These are phyloP conservation scores for Discoglossus pictus DNA, from an alignment of 2,797 vertebrate genomes.

Conservation along the genomic window DNA sequence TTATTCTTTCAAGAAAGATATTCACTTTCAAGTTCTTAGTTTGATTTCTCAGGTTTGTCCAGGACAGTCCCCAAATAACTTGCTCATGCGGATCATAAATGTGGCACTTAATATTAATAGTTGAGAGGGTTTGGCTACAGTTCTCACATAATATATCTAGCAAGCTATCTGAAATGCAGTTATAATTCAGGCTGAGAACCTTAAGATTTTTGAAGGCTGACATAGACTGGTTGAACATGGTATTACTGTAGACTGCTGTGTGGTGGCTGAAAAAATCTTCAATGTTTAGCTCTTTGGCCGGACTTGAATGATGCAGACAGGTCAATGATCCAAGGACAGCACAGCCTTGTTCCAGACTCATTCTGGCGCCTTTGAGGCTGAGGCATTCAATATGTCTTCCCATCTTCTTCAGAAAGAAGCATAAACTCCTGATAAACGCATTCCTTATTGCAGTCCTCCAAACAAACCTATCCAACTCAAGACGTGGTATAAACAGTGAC, in stretches of 20 bases:
- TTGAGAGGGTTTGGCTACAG: constrained; percentile 55
- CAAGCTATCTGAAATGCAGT: constrained; percentile 71
- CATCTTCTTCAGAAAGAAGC: constrained; percentile 65
- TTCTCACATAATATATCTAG: constrained; percentile 61
- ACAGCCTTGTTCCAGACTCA: constrained; percentile 65
- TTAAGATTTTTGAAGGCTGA: constrained; percentile 59
- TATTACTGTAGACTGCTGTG: constrained; percentile 58
- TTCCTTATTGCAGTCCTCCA: constrained; percentile 61
- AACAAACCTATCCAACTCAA: constrained; percentile 64
- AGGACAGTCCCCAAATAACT: constrained; percentile 65
- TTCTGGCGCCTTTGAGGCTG: constrained; percentile 64
- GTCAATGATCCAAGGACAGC: constrained; percentile 66
- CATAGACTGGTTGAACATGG: constrained; percentile 56
- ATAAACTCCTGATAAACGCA: constrained; percentile 60
- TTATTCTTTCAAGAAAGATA: constrained; percentile 66
- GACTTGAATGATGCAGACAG: constrained; percentile 47
- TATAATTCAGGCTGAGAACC: constrained; percentile 68
- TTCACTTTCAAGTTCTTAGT: constrained; percentile 66
- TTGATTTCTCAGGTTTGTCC: constrained; percentile 64
- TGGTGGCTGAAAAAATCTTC: constrained; percentile 67
- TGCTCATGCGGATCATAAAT: constrained; percentile 65
- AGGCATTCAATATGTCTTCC: constrained; percentile 64
- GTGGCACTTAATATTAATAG: constrained; percentile 68
- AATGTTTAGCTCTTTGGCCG: constrained; percentile 62
- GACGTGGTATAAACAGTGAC: constrained; percentile 60